Conservation (phyloP, 2,888 invertebrate genomes). For the Resseliella maxima region DNA sequence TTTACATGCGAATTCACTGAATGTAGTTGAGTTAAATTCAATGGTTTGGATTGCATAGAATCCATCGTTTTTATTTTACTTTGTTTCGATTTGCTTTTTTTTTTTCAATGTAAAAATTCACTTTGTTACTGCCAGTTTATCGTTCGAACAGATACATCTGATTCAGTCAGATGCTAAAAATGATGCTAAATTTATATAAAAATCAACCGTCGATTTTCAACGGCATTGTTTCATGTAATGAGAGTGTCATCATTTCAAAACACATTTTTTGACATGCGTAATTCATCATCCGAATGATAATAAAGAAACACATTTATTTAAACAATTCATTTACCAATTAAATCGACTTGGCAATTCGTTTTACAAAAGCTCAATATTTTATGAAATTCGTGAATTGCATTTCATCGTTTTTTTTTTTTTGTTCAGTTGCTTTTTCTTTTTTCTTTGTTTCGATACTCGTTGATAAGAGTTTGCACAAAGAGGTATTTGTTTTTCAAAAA, state of each 20-base stretch:
- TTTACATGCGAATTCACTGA: not conserved
- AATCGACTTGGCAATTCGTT: not conserved
- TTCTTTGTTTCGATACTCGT: too few species aligned
- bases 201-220: not conserved
- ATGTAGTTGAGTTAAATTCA: not conserved
- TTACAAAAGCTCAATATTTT: too few species aligned
- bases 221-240: not conserved
- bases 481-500: too few species aligned
- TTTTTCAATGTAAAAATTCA: too few species aligned
- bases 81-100: not conserved
- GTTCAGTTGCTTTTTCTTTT: too few species aligned
- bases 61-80: not conserved
- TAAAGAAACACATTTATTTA: not conserved
- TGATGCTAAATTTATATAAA: not conserved
- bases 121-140: not conserved
- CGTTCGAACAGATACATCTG: not conserved
- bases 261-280: not conserved
- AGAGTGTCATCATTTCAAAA: too few species aligned
- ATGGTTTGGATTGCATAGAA: not conserved
- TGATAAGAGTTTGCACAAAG: too few species aligned
- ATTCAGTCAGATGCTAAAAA: not conserved
- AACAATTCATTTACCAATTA: not conserved
- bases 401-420: too few species aligned
- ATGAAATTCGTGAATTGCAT: too few species aligned
- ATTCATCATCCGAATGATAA: not conserved